Conservation (phyloP, 2,888 invertebrate genomes). For the Sphecodes monilicornis region DNA sequence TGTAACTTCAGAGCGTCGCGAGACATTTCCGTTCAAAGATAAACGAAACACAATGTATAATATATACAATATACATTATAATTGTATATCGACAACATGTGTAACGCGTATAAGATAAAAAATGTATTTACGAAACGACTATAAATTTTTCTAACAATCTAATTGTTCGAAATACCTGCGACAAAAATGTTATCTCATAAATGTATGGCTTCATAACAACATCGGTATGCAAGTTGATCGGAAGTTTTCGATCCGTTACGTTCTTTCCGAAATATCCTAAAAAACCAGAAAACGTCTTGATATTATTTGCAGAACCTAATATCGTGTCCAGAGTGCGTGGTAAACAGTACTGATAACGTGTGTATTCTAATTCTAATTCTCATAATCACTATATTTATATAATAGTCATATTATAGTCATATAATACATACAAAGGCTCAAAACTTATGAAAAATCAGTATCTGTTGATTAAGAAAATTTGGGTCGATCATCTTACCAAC, state of each 20-base stretch:
- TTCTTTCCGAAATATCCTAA: conserved; percentile 59
- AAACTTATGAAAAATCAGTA: no score
- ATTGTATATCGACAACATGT: no score
- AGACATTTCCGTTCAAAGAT: no score
- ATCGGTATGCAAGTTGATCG: conserved; percentile 47
- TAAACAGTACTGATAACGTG: no score
- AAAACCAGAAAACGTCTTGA: not conserved
- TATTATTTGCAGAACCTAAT: not conserved
- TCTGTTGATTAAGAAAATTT: not conserved
- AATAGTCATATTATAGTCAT: no score
- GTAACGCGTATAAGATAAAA: not conserved
- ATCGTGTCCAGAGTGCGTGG: no score
- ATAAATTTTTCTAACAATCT: not conserved
- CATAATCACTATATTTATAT: no score
- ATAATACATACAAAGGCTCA: no score
- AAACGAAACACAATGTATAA: no score
- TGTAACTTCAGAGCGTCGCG: no score
- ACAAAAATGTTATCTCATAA: conserved; percentile 52
- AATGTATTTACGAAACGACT: not conserved
- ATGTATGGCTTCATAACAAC: conserved; percentile 49
- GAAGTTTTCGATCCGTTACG: conserved; percentile 52
- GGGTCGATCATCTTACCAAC: conserved; percentile 31
- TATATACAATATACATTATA: no score
- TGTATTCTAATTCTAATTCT: no score
- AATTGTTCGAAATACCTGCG: conserved; percentile 31